Percentiles rank a stretch among this genome's conserved stretches.
These are phyloP conservation scores for Malacosoma neustria DNA, from an alignment of 2,888 invertebrate genomes.

Conservation along the genomic window DNA sequence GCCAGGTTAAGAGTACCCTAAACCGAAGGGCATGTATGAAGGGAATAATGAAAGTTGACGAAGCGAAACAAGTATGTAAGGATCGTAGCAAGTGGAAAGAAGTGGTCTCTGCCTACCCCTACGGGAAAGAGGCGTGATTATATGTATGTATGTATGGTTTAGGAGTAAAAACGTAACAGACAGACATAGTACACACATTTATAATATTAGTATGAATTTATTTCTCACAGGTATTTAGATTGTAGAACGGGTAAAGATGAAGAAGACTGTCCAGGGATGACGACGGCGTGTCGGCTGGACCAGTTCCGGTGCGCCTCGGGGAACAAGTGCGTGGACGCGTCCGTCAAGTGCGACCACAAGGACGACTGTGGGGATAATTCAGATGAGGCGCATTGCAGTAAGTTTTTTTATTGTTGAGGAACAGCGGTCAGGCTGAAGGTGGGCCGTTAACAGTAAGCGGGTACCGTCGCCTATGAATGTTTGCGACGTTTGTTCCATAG, in stretches of 20 bases:
- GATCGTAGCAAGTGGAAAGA: too few relatives aligned
- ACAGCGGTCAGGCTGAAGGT: background rate
- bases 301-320: constrained; percentile 90
- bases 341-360: constrained; percentile 87
- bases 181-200: too few relatives aligned
- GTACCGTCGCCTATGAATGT: background rate
- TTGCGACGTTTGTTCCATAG: background rate
- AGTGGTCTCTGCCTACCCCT: too few relatives aligned
- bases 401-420: constrained; percentile 21
- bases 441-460: background rate
- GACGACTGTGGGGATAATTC: constrained; percentile 94
- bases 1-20: too few relatives aligned
- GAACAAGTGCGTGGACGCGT: constrained; percentile 85
- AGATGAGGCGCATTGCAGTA: constrained; percentile 93
- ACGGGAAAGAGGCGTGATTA: too few relatives aligned
- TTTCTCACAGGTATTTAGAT: constrained; percentile 77
- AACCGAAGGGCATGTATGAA: too few relatives aligned
- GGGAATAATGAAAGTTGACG: too few relatives aligned
- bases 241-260: constrained; percentile 91
- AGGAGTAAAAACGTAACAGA: too few relatives aligned
- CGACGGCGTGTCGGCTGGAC: constrained; percentile 82
- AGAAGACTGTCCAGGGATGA: constrained; percentile 78
- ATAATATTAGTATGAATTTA: too few relatives aligned
- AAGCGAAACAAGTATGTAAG: too few relatives aligned
- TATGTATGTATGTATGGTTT: too few relatives aligned